phyloP scores from a whole-genome alignment of 2,797 vertebrate genomes.

The Coranthus polyacanthus region DNA sequence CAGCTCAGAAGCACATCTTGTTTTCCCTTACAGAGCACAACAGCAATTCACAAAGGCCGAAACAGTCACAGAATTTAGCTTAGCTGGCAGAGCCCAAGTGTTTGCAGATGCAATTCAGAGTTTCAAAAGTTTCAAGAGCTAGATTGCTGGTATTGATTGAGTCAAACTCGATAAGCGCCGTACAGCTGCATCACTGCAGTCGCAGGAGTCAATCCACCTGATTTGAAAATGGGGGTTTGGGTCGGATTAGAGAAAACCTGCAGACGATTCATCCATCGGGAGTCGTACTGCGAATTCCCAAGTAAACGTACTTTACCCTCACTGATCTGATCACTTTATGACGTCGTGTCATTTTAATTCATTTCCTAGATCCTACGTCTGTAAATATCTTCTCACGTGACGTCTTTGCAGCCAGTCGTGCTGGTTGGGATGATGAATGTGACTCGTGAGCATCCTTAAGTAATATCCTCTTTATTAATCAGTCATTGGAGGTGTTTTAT shows the following conservation, averaged over 20 bases:
- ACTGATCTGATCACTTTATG: too few species aligned
- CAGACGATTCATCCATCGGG: too few species aligned
- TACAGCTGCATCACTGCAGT: too few species aligned
- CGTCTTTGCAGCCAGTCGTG: too few species aligned
- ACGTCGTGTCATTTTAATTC: too few species aligned
- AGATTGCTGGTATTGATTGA: conserved; percentile 59
- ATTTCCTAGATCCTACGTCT: too few species aligned
- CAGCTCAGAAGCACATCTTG: conserved; percentile 28
- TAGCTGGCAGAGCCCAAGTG: conserved; percentile 60
- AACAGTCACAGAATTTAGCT: conserved; percentile 49
- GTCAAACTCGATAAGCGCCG: conserved; percentile 19
- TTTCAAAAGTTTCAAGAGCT: conserved; percentile 59
- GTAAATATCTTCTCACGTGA: too few species aligned
- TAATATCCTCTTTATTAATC: too few species aligned
- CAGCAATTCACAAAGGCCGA: conserved; percentile 37
- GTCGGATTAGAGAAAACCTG: not conserved
- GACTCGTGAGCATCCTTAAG: too few species aligned
- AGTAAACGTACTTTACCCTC: too few species aligned
- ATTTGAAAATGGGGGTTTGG: not conserved
- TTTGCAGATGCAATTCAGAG: conserved; percentile 63
- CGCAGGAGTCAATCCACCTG: not conserved
- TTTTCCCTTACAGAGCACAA: conserved; percentile 53
- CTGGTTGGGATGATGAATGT: too few species aligned
- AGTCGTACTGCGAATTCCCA: not conserved
- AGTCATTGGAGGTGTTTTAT: too few species aligned